Base-by-base conservation (phyloP, 2,113 vertebrate genomes). In the Eptesicus fuscus region DNA sequence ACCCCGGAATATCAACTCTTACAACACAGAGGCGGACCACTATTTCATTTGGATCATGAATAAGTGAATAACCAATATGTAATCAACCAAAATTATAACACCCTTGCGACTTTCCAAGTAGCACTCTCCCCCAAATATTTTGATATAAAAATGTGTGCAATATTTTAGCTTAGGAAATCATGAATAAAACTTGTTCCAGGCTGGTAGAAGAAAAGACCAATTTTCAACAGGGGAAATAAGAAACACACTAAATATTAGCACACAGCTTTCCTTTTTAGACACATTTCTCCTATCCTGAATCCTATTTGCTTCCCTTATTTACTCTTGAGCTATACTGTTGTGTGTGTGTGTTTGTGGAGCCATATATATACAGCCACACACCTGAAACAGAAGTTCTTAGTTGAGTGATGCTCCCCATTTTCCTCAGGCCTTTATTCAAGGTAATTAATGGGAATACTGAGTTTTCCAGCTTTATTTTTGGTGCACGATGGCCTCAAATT, bases 71-170 rank as follows among this genome's bases (percentile, higher is more conserved):
- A 93, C 91, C 86, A 70, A 80, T 89, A 16, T 4, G 69, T 20
- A 32, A 80, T 70, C 91, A 97, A 96, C 95, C 98, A 97, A 98
- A 97, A 98, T 65, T 51, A 10, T 83, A 69, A 30, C 37, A 30
- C 25, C 22, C 11, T 35, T 23, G 20, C 30, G 25, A 12, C 4
- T 88, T 25, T 13, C 40, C 14, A 42, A 78, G 49, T 67, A 73
- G 10, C 3, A 44, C 18, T 22, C 69, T 91, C 83, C 76, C 82
- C 42, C 1, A 67, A 88, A 96, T 98, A 95, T 83, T 88, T 98
- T 95, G 84, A 65, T 94, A 35, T 88, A 80, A 90, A 69, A 76
- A 74, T 78, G 42, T 87, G 10, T 8, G 9, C 6, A 42, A 9
- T 4, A 2, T 69, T 63, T 88, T 89, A 82, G 40, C 63, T 73